phyloP scores from a whole-genome alignment of 2,888 invertebrate genomes.

The Lycia hirtaria region DNA sequence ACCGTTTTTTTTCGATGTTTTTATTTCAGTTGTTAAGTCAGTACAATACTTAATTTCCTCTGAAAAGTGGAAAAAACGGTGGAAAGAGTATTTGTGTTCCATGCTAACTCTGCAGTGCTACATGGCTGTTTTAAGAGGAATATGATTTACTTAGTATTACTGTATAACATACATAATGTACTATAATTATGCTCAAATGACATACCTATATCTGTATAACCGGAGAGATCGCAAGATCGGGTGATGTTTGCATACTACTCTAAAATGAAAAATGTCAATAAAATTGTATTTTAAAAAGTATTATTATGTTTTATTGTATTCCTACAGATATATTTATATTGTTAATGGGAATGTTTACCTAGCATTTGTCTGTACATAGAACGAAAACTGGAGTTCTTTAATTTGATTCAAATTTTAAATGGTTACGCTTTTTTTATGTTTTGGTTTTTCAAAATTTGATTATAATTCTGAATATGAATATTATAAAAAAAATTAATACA shows the following conservation, averaged over 20 bases:
- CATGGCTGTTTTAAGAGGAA: conserved; percentile 40
- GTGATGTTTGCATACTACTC: conserved; percentile 82
- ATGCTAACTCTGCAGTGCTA: too few species aligned
- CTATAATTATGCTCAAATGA: conserved; percentile 73
- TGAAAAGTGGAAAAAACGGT: too few species aligned
- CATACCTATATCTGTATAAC: conserved; percentile 54
- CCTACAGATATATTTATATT: background rate
- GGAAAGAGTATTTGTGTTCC: too few species aligned
- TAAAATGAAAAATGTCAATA: conserved; percentile 82
- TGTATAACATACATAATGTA: conserved; percentile 37
- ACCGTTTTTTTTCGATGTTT: too few species aligned
- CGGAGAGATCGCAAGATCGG: conserved; percentile 72
- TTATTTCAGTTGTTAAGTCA: too few species aligned
- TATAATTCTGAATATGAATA: too few species aligned
- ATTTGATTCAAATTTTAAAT: too few species aligned
- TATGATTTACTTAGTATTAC: conserved; percentile 53
- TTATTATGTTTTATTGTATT: conserved; percentile 45
- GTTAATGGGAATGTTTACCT: background rate
- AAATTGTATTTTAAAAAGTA: conserved; percentile 82
- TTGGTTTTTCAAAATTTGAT: too few species aligned
- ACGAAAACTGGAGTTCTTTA: background rate
- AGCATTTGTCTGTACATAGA: background rate
- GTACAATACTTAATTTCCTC: too few species aligned
- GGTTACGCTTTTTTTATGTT: too few species aligned
- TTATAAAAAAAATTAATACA: too few species aligned